These are phyloP conservation scores for Sinelater perroti DNA, from an alignment of 2,888 invertebrate species.

Conservation along the genomic window DNA sequence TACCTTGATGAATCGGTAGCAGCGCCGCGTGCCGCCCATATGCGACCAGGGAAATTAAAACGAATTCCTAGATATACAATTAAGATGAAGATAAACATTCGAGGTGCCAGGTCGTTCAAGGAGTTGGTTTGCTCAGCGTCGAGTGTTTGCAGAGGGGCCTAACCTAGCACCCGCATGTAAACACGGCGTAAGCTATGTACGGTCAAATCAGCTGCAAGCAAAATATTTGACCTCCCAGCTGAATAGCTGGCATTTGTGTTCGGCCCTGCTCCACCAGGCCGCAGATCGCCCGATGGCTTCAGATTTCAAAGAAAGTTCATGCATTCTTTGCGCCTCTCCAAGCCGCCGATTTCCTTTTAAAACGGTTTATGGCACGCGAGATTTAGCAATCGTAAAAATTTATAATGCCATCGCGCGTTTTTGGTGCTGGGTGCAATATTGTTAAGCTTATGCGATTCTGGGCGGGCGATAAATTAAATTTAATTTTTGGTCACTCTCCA, in stretches of 20 bases:
- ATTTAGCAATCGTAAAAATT: too few species aligned
- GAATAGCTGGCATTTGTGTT: slow-evolving; percentile 15
- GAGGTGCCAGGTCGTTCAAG: slow-evolving; percentile 34
- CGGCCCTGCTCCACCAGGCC: neutral
- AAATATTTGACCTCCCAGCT: slow-evolving; percentile 28
- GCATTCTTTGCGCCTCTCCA: neutral
- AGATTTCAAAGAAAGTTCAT: neutral
- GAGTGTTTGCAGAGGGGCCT: slow-evolving; percentile 32
- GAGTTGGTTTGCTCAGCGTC: slow-evolving; percentile 31
- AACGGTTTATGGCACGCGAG: too few species aligned
- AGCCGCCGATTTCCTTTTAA: neutral
- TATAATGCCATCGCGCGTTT: too few species aligned
- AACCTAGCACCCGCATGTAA: slow-evolving; percentile 34
- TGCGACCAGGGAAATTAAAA: slow-evolving; percentile 27
- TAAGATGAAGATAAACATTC: slow-evolving; percentile 38
- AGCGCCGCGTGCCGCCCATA: slow-evolving; percentile 25
- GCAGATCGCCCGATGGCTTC: too few species aligned
- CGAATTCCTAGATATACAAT: slow-evolving; percentile 36
- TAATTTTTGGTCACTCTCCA: too few species aligned
- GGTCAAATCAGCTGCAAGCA: slow-evolving; percentile 17
- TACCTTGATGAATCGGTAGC: too few species aligned
- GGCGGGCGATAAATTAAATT: too few species aligned
- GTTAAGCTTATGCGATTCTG: too few species aligned
- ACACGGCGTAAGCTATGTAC: slow-evolving; percentile 13
- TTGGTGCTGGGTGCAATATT: too few species aligned